Conservation (phyloP, 2,888 invertebrate species). For the Pyralis farinalis region DNA sequence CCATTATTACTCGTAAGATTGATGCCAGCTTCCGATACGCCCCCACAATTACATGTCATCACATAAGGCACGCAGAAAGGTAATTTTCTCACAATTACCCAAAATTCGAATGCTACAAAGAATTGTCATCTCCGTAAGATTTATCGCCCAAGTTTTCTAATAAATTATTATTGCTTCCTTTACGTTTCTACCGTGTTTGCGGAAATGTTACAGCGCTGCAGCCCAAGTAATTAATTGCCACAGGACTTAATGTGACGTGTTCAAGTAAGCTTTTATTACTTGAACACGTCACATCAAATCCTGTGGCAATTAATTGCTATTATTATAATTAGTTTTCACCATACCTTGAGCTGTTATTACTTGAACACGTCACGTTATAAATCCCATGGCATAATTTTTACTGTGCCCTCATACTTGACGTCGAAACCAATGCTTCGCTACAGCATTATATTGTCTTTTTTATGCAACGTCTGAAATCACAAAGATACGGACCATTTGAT, state of each 20-base stretch:
- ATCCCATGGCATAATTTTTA: too few species aligned
- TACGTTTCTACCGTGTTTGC: conserved; percentile 2
- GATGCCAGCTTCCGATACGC: conserved; percentile 1
- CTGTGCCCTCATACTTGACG: too few species aligned
- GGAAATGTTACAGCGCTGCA: conserved; percentile 5
- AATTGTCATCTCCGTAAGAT: conserved; percentile 11
- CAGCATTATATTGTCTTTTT: too few species aligned
- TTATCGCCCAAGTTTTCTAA: conserved; percentile 15
- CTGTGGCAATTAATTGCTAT: too few species aligned
- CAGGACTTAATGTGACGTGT: conserved; percentile 9
- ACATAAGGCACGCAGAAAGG: conserved; percentile 4
- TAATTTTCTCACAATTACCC: conserved; percentile 8
- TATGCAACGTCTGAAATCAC: too few species aligned
- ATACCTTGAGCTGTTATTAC: too few species aligned
- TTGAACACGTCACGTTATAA: too few species aligned
- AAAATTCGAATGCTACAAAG: conserved; percentile 9
- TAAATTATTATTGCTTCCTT: conserved; percentile 15
- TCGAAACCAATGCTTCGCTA: too few species aligned
- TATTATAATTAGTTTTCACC: too few species aligned
- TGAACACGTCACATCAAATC: too few species aligned
- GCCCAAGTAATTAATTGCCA: conserved; percentile 6
- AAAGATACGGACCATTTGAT: too few species aligned
- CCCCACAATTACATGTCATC: conserved; percentile 1
- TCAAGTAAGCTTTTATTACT: too few species aligned
- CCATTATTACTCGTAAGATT: not conserved